These are phyloP conservation scores for Prunella fulvescens DNA, from an alignment of 2,113 vertebrate species.

Conservation along the genomic window DNA sequence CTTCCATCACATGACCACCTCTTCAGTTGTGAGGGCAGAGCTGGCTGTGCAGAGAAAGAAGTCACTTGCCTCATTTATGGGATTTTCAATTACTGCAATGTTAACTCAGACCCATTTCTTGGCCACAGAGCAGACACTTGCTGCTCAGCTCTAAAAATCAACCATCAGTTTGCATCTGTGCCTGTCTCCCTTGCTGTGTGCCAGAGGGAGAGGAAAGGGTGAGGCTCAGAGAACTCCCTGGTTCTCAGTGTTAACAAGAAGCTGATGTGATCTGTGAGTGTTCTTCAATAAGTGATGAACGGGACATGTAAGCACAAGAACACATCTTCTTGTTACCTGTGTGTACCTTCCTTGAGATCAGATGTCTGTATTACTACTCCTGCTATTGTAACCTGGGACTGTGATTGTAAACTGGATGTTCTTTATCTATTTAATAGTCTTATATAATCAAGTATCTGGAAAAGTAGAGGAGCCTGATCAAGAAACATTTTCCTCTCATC, in stretches of 20 bases:
- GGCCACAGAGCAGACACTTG: neutral
- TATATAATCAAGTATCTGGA: conserved; percentile 10
- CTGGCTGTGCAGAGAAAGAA: neutral
- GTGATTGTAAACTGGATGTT: conserved; percentile 32
- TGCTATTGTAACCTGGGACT: conserved; percentile 24
- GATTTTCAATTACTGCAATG: neutral
- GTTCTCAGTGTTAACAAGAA: conserved; percentile 20
- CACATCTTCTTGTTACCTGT: conserved; percentile 22
- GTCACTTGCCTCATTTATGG: neutral
- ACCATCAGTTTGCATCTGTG: neutral
- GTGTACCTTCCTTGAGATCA: conserved; percentile 15
- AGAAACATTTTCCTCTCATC: neutral
- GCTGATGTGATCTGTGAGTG: conserved; percentile 6
- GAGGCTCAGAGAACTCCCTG: neutral
- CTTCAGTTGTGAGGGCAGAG: neutral
- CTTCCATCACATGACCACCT: neutral
- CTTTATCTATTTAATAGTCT: conserved; percentile 38
- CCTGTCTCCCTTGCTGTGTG: neutral
- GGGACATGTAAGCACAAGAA: conserved; percentile 34
- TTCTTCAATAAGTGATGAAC: conserved; percentile 63
- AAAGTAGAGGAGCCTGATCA: neutral
- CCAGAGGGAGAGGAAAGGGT: neutral
- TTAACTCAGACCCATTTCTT: neutral
- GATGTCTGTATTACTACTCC: conserved; percentile 32
- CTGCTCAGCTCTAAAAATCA: neutral